A percentile compares a stretch with the other conserved stretches of the same genome.
Evolutionary conservation across 2,888 invertebrate genomes (phyloP).

Genomic region (Athalia cordata): DNA sequence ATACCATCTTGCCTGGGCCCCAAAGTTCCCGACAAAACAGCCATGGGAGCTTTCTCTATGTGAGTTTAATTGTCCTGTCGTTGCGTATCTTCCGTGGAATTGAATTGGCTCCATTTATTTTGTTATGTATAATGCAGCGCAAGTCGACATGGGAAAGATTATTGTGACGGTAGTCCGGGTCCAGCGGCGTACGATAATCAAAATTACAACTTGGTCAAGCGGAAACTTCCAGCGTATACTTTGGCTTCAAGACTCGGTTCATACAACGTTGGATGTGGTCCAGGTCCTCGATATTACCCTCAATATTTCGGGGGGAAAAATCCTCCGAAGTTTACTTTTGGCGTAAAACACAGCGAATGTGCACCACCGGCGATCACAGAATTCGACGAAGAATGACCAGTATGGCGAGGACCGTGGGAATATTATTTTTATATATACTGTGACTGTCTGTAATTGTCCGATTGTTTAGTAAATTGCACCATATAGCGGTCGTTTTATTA

Average conservation of each 20-base stretch:
- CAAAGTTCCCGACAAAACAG: constrained; percentile 74
- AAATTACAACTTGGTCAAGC: constrained; percentile 59
- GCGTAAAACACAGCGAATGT: constrained; percentile 76
- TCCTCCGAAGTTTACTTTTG: constrained; percentile 76
- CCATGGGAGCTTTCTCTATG: constrained; percentile 76
- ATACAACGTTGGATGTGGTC: constrained; percentile 51
- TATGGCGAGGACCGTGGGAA: background rate
- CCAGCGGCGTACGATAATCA: constrained; percentile 64
- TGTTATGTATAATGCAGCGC: constrained; percentile 51
- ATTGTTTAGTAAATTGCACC: no score
- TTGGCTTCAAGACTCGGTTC: constrained; percentile 55
- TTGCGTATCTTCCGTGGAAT: background rate
- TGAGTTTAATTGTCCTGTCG: constrained; percentile 60
- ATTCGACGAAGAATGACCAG: constrained; percentile 72
- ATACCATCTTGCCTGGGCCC: constrained; percentile 76
- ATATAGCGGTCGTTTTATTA: no score
- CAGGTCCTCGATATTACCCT: constrained; percentile 65
- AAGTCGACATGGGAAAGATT: constrained; percentile 49
- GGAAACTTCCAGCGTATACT: constrained; percentile 62
- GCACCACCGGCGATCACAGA: constrained; percentile 77
- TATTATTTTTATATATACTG: background rate
- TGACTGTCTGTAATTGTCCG: no score
- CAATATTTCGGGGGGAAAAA: constrained; percentile 53
- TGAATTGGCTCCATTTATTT: background rate
- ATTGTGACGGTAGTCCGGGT: constrained; percentile 59